Conservation (phyloP, 2,797 vertebrate genomes). For the Peromyscus nudipes region DNA sequence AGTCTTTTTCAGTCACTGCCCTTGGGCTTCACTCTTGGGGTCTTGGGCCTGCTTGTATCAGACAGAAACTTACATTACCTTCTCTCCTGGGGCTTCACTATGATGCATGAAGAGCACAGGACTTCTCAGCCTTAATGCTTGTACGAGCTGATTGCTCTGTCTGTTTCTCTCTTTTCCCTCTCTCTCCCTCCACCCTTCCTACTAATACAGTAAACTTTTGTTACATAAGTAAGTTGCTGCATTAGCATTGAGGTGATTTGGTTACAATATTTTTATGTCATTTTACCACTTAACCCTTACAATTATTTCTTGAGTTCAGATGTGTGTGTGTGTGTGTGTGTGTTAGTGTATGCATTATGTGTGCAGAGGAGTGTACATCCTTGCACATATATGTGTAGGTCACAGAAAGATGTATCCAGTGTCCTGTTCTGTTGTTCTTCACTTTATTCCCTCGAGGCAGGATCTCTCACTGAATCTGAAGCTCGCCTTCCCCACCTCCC, state of each 20-base stretch:
- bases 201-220: not conserved
- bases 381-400: not conserved
- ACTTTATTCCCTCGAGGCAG: not conserved
- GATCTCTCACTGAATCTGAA: not conserved
- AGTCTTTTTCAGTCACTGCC: not conserved
- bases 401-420: not conserved
- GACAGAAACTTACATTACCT: not conserved
- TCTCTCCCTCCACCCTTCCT: not conserved
- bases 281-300: not conserved
- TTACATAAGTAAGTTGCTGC: not conserved
- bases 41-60: not conserved
- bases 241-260: not conserved
- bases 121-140: too few species aligned
- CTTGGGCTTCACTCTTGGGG: not conserved
- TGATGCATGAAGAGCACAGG: not conserved
- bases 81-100: not conserved
- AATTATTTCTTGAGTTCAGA: not conserved
- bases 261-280: not conserved
- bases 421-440: not conserved
- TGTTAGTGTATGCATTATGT: not conserved
- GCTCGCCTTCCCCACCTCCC: not conserved
- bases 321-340: not conserved
- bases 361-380: not conserved
- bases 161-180: not conserved
- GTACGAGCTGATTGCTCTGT: not conserved